Percentiles rank a stretch among this genome's conserved stretches.
phyloP scores from a whole-genome alignment of 2,113 vertebrate species.

The Gymnobelideus leadbeateri region DNA sequence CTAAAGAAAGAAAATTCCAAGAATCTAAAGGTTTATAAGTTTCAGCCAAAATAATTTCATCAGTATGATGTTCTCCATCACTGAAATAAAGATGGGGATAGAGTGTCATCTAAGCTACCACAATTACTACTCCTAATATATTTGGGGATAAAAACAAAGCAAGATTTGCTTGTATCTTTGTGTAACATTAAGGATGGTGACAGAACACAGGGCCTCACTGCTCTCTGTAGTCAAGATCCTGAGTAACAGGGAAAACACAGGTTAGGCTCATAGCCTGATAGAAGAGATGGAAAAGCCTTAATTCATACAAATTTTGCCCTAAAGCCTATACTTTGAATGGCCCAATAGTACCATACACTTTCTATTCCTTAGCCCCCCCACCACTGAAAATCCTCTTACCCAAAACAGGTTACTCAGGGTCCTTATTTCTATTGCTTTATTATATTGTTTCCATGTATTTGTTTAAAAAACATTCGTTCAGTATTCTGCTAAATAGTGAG shows the following conservation, averaged over 20 bases:
- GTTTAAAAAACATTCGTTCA: neutral
- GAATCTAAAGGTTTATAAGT: neutral
- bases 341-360: neutral
- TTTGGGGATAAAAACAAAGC: neutral
- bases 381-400: neutral
- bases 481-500: neutral
- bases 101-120: conserved; percentile 42
- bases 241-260: neutral
- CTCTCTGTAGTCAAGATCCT: neutral
- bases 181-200: neutral
- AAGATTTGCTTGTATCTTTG: neutral
- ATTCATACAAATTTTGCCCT: neutral
- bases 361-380: neutral
- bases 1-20: neutral
- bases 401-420: neutral
- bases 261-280: neutral
- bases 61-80: conserved; percentile 36
- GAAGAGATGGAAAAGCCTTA: neutral
- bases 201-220: neutral
- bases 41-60: neutral
- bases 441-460: neutral
- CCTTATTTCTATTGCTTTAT: neutral
- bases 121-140: neutral
- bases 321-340: neutral
- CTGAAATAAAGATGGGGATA: conserved; percentile 53